These are phyloP conservation scores for Eupithecia pulchellata DNA, from an alignment of 2,888 invertebrate genomes.

Conservation along the genomic window DNA sequence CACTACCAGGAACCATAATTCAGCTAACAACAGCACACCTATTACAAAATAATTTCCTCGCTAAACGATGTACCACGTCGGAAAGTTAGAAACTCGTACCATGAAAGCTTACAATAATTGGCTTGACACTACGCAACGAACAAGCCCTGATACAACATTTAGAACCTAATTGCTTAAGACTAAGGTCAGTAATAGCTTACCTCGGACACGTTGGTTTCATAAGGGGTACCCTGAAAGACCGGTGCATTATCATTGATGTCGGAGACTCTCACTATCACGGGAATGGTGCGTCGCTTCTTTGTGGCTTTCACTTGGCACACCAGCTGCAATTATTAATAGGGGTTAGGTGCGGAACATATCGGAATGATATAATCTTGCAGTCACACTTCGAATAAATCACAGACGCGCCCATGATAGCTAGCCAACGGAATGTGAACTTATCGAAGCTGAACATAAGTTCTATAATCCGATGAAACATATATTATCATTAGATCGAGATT, in stretches of 20 bases:
- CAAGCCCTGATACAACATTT: constrained; percentile 15
- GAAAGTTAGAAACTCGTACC: constrained; percentile 33
- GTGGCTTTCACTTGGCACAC: constrained; percentile 93
- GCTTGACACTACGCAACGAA: constrained; percentile 35
- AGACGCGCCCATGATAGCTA: not conserved
- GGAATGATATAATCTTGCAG: constrained; percentile 9
- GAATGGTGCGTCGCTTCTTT: constrained; percentile 92
- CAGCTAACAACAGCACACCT: constrained; percentile 15
- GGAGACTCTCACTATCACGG: constrained; percentile 94
- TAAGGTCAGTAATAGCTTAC: constrained; percentile 73
- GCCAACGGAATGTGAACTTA: not conserved
- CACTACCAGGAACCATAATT: constrained; percentile 6
- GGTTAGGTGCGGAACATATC: constrained; percentile 27
- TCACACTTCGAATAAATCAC: constrained; percentile 3
- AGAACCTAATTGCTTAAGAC: constrained; percentile 16
- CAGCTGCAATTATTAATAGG: constrained; percentile 85
- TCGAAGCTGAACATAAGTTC: not conserved
- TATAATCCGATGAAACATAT: not conserved
- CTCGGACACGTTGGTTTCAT: constrained; percentile 94
- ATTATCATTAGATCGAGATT: constrained; percentile 10
- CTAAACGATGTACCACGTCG: constrained; percentile 27
- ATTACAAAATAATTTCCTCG: constrained; percentile 24
- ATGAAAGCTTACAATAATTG: constrained; percentile 39
- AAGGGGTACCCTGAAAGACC: constrained; percentile 92
- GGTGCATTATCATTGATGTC: constrained; percentile 97